Base-by-base conservation (phyloP, 2,888 invertebrate genomes). In the Sussaba pulchella region DNA sequence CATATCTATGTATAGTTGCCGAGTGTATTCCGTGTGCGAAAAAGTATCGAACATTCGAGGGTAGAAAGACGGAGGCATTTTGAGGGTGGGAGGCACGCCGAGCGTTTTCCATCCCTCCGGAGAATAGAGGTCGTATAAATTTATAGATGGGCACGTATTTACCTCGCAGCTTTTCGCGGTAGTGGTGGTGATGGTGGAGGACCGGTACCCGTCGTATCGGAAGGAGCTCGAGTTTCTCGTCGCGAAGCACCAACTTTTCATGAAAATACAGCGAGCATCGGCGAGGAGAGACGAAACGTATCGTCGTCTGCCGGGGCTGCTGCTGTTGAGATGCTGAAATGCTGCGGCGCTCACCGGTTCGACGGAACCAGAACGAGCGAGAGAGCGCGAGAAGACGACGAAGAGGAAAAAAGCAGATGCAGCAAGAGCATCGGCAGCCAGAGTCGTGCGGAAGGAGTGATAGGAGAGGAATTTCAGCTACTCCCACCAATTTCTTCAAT, bases 41-140 rank as follows among this genome's bases (percentile, higher is more conserved):
- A 79, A 74, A 54, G 70, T 71, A 79, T 71, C 74, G 75, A 80
- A 72, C 66, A 74, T 52, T 71, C 45, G 41, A 61, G 54, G 31
- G 59, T n/a, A 21, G 50, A 17, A 63, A 31, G 61, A 52, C 14
- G 54, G 43, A 39, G 43, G 72, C 64, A 66, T n/a, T n/a, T n/a
- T n/a, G n/a, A n/a, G n/a, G n/a, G n/a, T n/a, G n/a, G n/a, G n/a
- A n/a, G n/a, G n/a, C n/a, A n/a, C n/a, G 17, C 36, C 1, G 41
- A 74, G 61, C 71, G 82, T 78, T 71, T 77, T 80, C 72, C 79
- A 79, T 80, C 75, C 52, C 70, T 70, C 67, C 9, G 63, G 66
- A 52, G 73, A 77, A 80, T 82, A 76, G 72, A 77, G 76, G 71
- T 81, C 70, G 70, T 78, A 81, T 81, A 78, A 82, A 82, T 82